phyloP scores from a whole-genome alignment of 2,888 invertebrate species.

The Macaria notata region DNA sequence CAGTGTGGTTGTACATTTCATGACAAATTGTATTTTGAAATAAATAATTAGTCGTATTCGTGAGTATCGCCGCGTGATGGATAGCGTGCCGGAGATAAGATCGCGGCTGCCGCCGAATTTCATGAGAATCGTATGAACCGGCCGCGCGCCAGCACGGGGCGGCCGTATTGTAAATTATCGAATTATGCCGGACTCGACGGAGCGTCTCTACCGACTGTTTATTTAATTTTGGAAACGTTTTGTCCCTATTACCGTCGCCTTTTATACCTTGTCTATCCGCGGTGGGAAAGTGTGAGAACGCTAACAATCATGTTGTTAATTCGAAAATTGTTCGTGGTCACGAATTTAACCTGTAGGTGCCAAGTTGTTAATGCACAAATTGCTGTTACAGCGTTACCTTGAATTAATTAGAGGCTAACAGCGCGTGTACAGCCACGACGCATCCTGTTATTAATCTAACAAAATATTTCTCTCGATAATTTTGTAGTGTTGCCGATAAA shows the following conservation, averaged over 20 bases:
- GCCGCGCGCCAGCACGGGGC: conserved; percentile 56
- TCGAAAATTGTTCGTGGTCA: conserved; percentile 59
- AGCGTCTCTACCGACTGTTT: conserved; percentile 69
- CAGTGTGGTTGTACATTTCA: conserved; percentile 51
- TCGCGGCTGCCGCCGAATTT: conserved; percentile 71
- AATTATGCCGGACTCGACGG: conserved; percentile 65
- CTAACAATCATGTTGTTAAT: conserved; percentile 54
- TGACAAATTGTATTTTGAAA: conserved; percentile 62
- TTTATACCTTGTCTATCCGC: conserved; percentile 48
- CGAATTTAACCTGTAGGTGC: conserved; percentile 63
- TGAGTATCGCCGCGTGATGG: conserved; percentile 66
- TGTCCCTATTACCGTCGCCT: conserved; percentile 63
- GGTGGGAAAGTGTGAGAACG: conserved; percentile 64
- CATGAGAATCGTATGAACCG: conserved; percentile 70
- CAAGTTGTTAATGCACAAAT: conserved; percentile 52
- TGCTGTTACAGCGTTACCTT: conserved; percentile 19
- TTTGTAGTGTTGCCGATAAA: conserved; percentile 3
- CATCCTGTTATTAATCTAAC: conserved; percentile 14
- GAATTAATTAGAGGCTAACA: conserved; percentile 14
- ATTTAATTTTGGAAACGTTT: conserved; percentile 73
- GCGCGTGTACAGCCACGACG: not conserved
- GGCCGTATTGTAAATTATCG: conserved; percentile 70
- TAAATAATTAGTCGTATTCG: conserved; percentile 68
- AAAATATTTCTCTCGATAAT: conserved; percentile 7
- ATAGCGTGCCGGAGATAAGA: conserved; percentile 73